These are phyloP conservation scores for Lamellibrachia satsuma DNA, from an alignment of 2,888 invertebrate species.

Conservation along the genomic window DNA sequence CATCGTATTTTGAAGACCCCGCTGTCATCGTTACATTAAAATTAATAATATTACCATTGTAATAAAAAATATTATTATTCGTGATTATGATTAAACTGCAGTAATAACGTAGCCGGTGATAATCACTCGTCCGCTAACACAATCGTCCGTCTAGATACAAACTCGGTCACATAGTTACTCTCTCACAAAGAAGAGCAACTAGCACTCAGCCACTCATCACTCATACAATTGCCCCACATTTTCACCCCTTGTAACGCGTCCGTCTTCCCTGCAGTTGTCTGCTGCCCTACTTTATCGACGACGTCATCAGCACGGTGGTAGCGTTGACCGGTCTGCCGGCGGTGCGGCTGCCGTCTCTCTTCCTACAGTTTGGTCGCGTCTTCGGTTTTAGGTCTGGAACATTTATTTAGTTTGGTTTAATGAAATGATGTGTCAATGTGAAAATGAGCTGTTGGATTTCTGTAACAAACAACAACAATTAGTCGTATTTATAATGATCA, in stretches of 20 bases:
- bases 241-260: neutral
- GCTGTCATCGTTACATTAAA: too few species aligned
- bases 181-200: too few species aligned
- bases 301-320: slow-evolving; percentile 8
- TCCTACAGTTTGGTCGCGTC: slow-evolving; percentile 14
- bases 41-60: too few species aligned
- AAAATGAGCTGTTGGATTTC: neutral
- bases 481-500: neutral
- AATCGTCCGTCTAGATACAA: too few species aligned
- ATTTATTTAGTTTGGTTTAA: neutral
- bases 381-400: neutral
- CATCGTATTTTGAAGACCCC: neutral
- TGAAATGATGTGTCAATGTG: neutral
- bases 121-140: too few species aligned
- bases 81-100: too few species aligned
- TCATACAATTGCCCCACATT: too few species aligned
- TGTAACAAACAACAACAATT: neutral
- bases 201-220: too few species aligned
- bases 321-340: neutral
- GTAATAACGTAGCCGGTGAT: too few species aligned
- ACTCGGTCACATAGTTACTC: too few species aligned
- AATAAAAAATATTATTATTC: too few species aligned
- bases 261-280: neutral
- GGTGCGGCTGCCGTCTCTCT: neutral
- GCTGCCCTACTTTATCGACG: slow-evolving; percentile 18